A percentile compares a stretch with the other conserved stretches of the same genome.
These are phyloP conservation scores for Planiliza haematocheilus DNA, from an alignment of 2,113 vertebrate species.

Conservation along the genomic window DNA sequence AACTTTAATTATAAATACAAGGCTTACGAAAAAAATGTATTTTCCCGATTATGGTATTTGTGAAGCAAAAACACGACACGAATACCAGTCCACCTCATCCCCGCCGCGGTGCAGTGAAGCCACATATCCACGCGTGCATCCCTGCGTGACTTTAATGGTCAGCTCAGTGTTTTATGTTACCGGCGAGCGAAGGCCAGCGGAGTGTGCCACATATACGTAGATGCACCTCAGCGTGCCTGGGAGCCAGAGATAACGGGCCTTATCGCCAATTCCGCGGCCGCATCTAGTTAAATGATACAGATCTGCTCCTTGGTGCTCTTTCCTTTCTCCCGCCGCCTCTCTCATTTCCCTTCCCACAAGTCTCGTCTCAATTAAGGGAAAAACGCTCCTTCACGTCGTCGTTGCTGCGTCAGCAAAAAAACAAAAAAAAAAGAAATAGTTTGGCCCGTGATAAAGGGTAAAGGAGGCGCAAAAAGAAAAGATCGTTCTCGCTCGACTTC, in stretches of 20 bases:
- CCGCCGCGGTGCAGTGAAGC: conserved; percentile 10
- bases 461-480: conserved; percentile 12
- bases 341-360: neutral
- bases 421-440: conserved; percentile 11
- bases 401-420: conserved; percentile 26
- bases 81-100: neutral
- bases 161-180: conserved; percentile 41
- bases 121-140: conserved; percentile 23
- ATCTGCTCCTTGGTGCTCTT: conserved; percentile 53
- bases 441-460: conserved; percentile 24
- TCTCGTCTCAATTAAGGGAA: conserved; percentile 45
- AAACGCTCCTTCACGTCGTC: conserved; percentile 16
- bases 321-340: conserved; percentile 11
- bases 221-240: conserved; percentile 57
- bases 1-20: neutral
- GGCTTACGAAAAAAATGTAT: neutral
- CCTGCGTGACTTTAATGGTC: conserved; percentile 15
- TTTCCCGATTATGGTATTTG: neutral
- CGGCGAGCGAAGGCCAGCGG: conserved; percentile 46
- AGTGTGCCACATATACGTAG: conserved; percentile 44
- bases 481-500: conserved; percentile 43
- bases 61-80: neutral
- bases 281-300: conserved; percentile 73
- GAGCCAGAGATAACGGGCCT: conserved; percentile 67
- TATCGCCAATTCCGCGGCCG: conserved; percentile 64